Evolutionary conservation across 2,113 vertebrate genomes (phyloP), one percentile per base, ranked within the genome.

Genomic region (Ardeotis arabs): DNA sequence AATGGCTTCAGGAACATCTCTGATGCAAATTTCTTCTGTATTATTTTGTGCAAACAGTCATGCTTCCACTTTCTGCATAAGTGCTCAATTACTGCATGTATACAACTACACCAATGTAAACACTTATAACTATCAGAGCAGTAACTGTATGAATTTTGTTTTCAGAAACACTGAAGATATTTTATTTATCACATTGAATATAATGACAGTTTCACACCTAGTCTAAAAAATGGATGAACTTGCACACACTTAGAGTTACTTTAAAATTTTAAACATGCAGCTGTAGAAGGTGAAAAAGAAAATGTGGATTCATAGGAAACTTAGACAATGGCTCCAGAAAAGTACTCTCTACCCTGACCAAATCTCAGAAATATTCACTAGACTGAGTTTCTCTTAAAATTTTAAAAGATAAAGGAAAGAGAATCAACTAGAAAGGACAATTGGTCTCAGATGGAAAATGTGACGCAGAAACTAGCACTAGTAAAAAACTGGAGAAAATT

Each of bases 241-340:
- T 70, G 19, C 8, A 19, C 1, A 2, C 9, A 31, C 8, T 74
- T 52, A 0, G 0, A 24, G 0, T 69, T 63, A 25, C 33, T 58
- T 86, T 27, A 69, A 25, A 69, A 73, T 53, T 63, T 76, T 68
- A 33, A 79, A 79, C 10, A 4, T 62, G 1, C 16, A 50, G 14
- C 27, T 59, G 5, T 28, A 72, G n/a, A 72, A 35, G 6, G 6
- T 39, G 7, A 25, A 67, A 73, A 66, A 60, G 18, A 79, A 85
- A 85, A 69, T 17, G 12, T 39, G 4, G 82, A 69, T 66, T 94
- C 13, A 47, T 33, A 15, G 17, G 17, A 68, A 70, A 73, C 62
- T 62, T 83, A 45, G 18, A n/a, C 7, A n/a, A 17, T 16, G 12
- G 9, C 3, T 85, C 14, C 49, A 92, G 45, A 68, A 95, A 64